Evolutionary conservation across 2,113 vertebrate species (phyloP).

Genomic region (Gadus chalcogrammus): DNA sequence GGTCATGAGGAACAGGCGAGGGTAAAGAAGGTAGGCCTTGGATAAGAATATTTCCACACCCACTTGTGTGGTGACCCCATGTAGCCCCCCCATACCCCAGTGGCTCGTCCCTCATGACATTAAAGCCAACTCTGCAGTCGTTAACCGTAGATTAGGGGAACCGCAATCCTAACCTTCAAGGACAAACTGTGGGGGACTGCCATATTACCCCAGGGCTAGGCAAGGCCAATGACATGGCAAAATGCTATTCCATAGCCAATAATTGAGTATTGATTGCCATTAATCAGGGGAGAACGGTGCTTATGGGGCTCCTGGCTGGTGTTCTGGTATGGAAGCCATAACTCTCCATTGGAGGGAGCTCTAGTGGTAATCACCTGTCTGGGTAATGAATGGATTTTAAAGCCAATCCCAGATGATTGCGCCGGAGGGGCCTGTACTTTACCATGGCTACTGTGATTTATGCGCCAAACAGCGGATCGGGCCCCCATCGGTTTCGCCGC

Average conservation of each 20-base stretch:
- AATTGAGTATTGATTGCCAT: conserved; percentile 36
- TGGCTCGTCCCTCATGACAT: background rate
- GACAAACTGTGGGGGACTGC: background rate
- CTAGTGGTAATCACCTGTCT: conserved; percentile 1
- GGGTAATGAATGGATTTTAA: conserved; percentile 8
- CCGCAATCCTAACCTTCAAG: background rate
- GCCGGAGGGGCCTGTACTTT: conserved; percentile 2
- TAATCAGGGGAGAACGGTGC: conserved; percentile 16
- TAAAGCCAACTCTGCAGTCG: background rate
- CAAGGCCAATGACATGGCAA: conserved; percentile 23
- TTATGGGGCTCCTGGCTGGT: conserved; percentile 9
- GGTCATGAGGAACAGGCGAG: background rate
- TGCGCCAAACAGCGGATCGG: conserved; percentile 7
- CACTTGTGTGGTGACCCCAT: background rate
- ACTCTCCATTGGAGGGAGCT: background rate
- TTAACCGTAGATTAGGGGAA: background rate
- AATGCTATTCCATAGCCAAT: conserved; percentile 33
- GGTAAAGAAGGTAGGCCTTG: background rate
- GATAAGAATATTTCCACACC: background rate
- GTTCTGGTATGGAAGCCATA: background rate
- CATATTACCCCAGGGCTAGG: conserved; percentile 12
- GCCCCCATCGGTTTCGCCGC: conserved; percentile 4
- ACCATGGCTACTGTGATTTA: conserved; percentile 20
- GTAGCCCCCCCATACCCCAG: background rate
- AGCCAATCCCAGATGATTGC: background rate